Conservation (phyloP, 2,888 invertebrate species). For the Cepaea hortensis region DNA sequence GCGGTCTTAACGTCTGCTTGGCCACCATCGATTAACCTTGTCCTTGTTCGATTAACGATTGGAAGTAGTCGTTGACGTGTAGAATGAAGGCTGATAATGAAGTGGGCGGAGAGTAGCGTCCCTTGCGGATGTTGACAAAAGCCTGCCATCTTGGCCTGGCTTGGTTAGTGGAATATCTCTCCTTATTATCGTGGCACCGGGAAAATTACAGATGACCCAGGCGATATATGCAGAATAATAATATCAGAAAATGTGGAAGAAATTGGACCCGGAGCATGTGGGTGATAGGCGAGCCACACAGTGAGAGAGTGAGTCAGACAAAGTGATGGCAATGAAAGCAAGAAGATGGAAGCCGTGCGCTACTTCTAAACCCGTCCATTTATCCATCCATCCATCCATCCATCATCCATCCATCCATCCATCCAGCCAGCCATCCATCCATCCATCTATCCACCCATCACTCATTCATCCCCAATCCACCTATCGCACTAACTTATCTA, state of each 20-base stretch:
- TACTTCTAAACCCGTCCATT: no score
- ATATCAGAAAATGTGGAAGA: background rate
- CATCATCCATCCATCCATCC: no score
- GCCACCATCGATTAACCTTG: conserved; percentile 27
- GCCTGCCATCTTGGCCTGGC: conserved; percentile 26
- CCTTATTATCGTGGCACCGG: background rate
- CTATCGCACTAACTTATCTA: background rate
- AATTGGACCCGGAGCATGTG: background rate
- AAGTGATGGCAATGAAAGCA: background rate
- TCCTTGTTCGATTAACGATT: conserved; percentile 28
- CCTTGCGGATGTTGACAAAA: conserved; percentile 13
- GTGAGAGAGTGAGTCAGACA: background rate
- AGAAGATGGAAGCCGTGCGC: no score
- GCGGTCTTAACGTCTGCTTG: background rate
- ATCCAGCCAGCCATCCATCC: background rate
- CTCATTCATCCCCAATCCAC: background rate
- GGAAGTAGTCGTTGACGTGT: background rate
- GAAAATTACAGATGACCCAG: conserved; percentile 14
- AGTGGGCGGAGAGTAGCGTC: conserved; percentile 22
- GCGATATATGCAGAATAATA: background rate
- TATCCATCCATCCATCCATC: no score
- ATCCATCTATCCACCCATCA: background rate
- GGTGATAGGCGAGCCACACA: background rate
- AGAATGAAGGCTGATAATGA: conserved; percentile 20
- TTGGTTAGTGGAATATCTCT: background rate